These are phyloP conservation scores for Xestia sexstrigata DNA, from an alignment of 2,888 invertebrate species.

Conservation along the genomic window DNA sequence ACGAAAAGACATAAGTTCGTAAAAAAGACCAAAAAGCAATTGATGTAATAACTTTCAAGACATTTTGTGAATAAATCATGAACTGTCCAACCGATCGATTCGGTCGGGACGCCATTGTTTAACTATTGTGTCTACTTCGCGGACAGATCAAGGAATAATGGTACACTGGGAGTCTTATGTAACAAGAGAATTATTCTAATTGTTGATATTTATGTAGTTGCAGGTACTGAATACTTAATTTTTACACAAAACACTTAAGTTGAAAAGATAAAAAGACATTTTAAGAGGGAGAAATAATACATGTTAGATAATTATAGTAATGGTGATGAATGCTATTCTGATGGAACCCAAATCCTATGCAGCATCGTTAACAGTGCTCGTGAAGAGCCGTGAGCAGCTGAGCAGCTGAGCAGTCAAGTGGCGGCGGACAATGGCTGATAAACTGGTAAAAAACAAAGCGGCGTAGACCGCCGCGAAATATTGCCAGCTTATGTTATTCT, in stretches of 20 bases:
- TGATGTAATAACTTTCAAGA: not conserved
- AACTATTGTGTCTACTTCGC: too few species aligned
- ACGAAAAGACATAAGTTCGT: not conserved
- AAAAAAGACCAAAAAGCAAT: not conserved
- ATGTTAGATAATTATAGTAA: too few species aligned
- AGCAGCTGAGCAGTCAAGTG: not conserved
- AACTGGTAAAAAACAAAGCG: conserved; percentile 9
- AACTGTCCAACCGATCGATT: too few species aligned
- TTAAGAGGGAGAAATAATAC: not conserved
- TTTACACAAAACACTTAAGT: not conserved
- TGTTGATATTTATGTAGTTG: not conserved
- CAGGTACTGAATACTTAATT: not conserved
- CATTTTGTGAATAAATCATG: too few species aligned
- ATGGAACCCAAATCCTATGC: not conserved
- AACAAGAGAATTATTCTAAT: not conserved
- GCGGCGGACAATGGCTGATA: conserved; percentile 3
- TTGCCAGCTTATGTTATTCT: conserved; percentile 13
- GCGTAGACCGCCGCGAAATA: not conserved
- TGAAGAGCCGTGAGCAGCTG: conserved; percentile 4
- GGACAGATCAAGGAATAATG: too few species aligned
- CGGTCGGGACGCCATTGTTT: too few species aligned
- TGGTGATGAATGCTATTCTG: too few species aligned
- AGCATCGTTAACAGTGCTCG: conserved; percentile 1
- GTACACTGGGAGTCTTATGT: not conserved
- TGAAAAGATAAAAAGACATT: not conserved